Percentiles rank a stretch among this genome's conserved stretches.
Conservation (phyloP, 2,888 invertebrate species). For the Drosophila percnosoma region DNA sequence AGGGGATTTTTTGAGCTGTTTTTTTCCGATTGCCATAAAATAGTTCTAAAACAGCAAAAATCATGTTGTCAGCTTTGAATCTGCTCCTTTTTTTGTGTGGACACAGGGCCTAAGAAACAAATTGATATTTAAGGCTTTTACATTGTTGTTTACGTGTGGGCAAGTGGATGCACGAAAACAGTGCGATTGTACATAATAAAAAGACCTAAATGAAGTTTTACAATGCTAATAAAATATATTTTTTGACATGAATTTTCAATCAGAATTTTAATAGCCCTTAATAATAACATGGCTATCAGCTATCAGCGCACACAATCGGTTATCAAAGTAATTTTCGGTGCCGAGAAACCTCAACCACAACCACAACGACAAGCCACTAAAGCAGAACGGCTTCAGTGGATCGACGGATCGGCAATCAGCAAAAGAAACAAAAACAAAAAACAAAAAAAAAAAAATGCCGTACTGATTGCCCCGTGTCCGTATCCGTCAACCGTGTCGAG, state of each 20-base stretch:
- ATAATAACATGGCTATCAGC: conserved; percentile 83
- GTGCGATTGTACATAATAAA: conserved; percentile 59
- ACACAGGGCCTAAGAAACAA: neutral
- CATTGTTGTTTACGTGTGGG: neutral
- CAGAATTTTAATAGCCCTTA: conserved; percentile 84
- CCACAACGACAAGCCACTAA: conserved; percentile 18
- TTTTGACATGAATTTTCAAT: conserved; percentile 84
- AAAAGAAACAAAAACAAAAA: conserved; percentile 1
- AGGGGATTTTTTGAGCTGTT: neutral
- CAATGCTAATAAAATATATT: conserved; percentile 80
- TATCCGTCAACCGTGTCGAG: conserved; percentile 17
- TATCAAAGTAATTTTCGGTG: conserved; percentile 75
- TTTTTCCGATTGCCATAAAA: neutral
- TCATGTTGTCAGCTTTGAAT: conserved; percentile 4
- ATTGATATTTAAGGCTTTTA: neutral
- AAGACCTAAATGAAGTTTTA: conserved; percentile 74
- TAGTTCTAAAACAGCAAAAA: neutral
- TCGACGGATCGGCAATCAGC: conserved; percentile 43
- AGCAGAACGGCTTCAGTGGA: conserved; percentile 25
- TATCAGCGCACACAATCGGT: conserved; percentile 76
- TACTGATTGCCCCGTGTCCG: conserved; percentile 48
- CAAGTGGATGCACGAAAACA: conserved; percentile 4
- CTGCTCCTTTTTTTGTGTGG: neutral
- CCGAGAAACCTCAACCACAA: conserved; percentile 36
- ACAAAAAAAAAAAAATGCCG: conserved; percentile 22